Evolutionary conservation across 2,888 invertebrate genomes (phyloP).

Genomic region (Epirrita christyi): DNA sequence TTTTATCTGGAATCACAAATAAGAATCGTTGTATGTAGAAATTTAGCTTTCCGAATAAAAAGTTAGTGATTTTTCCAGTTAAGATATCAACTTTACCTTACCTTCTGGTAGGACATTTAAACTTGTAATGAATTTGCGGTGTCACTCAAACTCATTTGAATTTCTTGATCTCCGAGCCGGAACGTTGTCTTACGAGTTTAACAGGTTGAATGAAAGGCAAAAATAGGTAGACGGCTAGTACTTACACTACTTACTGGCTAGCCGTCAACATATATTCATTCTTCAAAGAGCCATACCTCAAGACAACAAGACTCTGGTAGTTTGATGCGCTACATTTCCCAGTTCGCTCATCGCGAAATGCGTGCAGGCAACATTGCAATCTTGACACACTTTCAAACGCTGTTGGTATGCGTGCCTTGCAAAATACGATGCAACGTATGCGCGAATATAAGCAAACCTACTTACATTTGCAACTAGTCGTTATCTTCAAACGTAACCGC

Average conservation of each 20-base stretch:
- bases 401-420: slow-evolving; percentile 79
- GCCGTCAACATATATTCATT: not conserved
- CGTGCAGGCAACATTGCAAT: slow-evolving; percentile 69
- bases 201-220: not conserved
- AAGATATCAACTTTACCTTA: not conserved
- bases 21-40: too few species aligned
- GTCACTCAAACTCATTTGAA: slow-evolving; percentile 4
- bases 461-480: slow-evolving; percentile 41
- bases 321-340: slow-evolving; percentile 53
- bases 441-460: slow-evolving; percentile 46
- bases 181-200: not conserved
- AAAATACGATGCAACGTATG: slow-evolving; percentile 68
- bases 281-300: not conserved
- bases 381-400: slow-evolving; percentile 83
- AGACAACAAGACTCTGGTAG: not conserved
- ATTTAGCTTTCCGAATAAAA: not conserved
- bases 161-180: not conserved
- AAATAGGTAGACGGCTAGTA: not conserved
- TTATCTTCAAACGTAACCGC: slow-evolving; percentile 39
- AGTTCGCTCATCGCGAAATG: slow-evolving; percentile 63
- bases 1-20: too few species aligned
- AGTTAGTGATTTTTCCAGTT: not conserved
- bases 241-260: not conserved
- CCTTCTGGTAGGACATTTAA: not conserved
- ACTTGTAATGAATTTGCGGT: not conserved